Evolutionary conservation across 2,113 vertebrate species (phyloP), one percentile per base, ranked within the genome.

Genomic region (Bettongia penicillata): DNA sequence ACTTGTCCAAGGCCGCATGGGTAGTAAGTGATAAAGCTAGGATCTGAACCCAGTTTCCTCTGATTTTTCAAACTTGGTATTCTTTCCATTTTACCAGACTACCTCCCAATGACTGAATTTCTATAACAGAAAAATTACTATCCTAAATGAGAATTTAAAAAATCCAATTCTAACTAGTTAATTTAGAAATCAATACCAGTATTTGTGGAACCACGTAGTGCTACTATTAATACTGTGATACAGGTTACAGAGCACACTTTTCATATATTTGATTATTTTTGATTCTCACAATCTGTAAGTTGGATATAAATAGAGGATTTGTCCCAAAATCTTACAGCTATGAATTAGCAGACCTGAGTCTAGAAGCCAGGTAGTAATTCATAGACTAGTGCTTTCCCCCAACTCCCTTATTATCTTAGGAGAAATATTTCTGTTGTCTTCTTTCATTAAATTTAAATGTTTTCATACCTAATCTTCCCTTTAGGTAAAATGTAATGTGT

Each of bases 401-500:
- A 68, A 37, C 12, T 68, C 61, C 14, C n/a, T n/a, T n/a, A 84
- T 6, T 84, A 43, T 84, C 37, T 43, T 84, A 84, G 68, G n/a
- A 43, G n/a, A 43, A 23, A 84, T 43, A 84, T 43, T 84, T 5
- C 68, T 43, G 23, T 84, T 84, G n/a, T 84, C 37, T 84, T 77
- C 61, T 77, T 84, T 84, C n/a, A 43, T 43, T 84, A 43, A 43
- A 43, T 43, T 84, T 84, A 84, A 43, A 84, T 84, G 7, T 84
- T 68, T 84, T 84, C 68, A 84, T 84, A 84, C 37, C 12, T 96
- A 96, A 0, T 97, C 0, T 97, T 97, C 93, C 94, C 98, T 94
- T 47, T 95, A 99, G 99, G 98, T 98, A 95, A 98, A 96, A 97
- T 98, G 93, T 98, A 98, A 97, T 97, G 0, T 97, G 95, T 98